These are phyloP conservation scores for Astur gentilis DNA, from an alignment of 2,113 vertebrate genomes.

Conservation along the genomic window DNA sequence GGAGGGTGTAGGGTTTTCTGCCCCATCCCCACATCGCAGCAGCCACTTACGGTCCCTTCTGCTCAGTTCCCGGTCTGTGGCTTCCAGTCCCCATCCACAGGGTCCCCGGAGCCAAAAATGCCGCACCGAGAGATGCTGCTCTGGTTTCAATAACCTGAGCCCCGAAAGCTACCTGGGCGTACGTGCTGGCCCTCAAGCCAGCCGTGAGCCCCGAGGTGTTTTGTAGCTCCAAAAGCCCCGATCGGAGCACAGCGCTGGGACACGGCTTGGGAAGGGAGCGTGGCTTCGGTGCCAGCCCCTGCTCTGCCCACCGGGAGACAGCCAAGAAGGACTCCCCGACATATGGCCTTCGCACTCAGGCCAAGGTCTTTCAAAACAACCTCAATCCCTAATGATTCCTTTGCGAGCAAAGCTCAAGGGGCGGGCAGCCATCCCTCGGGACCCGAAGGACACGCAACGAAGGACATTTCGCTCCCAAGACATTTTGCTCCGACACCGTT, in stretches of 20 bases:
- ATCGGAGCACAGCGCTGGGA: neutral
- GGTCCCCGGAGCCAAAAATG: rapidly evolving
- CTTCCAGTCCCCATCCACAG: neutral
- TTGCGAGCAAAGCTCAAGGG: neutral
- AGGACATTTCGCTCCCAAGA: neutral
- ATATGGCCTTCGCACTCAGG: rapidly evolving
- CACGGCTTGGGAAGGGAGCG: rapidly evolving
- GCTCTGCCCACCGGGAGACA: neutral
- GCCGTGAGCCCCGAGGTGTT: neutral
- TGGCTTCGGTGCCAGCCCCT: neutral
- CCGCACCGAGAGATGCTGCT: neutral
- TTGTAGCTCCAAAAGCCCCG: neutral
- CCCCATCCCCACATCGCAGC: neutral
- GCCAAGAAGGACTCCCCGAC: neutral
- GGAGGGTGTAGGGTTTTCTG: neutral
- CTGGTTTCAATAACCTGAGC: neutral
- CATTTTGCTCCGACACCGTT: neutral
- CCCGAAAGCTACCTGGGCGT: rapidly evolving
- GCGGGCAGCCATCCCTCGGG: rapidly evolving
- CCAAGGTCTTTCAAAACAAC: neutral
- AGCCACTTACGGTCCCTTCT: neutral
- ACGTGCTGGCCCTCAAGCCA: neutral
- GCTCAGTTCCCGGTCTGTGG: neutral
- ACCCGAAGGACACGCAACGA: rapidly evolving
- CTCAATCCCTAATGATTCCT: neutral